phyloP scores from a whole-genome alignment of 2,888 invertebrate genomes.

The Machimus rusticus region DNA sequence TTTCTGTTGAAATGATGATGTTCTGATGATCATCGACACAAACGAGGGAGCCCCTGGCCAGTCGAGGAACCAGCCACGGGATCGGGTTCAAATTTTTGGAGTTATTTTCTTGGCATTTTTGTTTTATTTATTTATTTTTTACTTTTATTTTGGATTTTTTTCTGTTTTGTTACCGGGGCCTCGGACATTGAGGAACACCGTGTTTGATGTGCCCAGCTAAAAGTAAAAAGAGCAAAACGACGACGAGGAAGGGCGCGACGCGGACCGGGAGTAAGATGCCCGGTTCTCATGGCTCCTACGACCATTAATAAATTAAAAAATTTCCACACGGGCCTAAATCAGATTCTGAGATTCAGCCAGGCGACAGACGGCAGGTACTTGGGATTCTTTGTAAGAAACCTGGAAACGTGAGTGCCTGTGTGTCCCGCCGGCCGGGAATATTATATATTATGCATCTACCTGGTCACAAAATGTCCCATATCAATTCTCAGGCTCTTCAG shows the following conservation, averaged over 20 bases:
- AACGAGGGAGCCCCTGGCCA: conserved; percentile 25
- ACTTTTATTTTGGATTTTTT: too few relatives aligned
- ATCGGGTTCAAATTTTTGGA: conserved; percentile 40
- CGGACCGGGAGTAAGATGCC: conserved; percentile 28
- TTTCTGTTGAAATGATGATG: conserved; percentile 47
- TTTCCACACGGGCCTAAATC: conserved; percentile 38
- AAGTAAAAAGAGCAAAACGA: background rate
- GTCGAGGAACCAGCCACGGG: background rate
- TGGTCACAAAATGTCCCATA: conserved; percentile 45
- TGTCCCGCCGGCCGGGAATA: conserved; percentile 25
- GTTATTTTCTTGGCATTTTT: background rate
- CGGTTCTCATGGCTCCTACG: conserved; percentile 35
- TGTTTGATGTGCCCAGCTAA: conserved; percentile 24
- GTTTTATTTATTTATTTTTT: background rate
- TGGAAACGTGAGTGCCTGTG: conserved; percentile 9
- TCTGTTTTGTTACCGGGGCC: background rate
- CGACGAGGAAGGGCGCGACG: background rate
- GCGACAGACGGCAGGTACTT: conserved; percentile 34
- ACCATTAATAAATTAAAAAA: conserved; percentile 43
- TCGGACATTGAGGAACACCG: conserved; percentile 15
- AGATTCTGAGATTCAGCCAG: conserved; percentile 6
- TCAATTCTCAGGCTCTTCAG: conserved; percentile 45
- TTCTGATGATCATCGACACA: conserved; percentile 47
- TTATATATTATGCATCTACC: conserved; percentile 39
- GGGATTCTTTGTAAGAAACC: conserved; percentile 32